A percentile compares a stretch with the other conserved stretches of the same genome.
Conservation (phyloP, 2,113 vertebrate species). For the Collichthys lucidus region DNA sequence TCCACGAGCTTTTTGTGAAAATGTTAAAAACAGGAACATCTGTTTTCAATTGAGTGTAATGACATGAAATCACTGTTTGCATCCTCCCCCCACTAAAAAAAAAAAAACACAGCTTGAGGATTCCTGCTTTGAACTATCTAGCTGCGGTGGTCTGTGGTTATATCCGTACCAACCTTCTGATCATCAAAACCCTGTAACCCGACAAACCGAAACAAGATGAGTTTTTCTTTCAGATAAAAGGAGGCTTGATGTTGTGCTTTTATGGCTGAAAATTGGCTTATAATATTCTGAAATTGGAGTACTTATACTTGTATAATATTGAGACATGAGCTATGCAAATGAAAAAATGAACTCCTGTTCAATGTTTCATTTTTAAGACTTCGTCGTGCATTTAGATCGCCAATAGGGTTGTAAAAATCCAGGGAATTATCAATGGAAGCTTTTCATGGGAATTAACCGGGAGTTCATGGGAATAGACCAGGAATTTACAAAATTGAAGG, state of each 20-base stretch:
- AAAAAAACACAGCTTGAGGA: neutral
- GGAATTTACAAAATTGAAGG: too few species aligned
- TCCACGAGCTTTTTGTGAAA: neutral
- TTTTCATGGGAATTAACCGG: too few species aligned
- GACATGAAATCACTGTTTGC: neutral
- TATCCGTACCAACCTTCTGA: neutral
- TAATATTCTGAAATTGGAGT: neutral
- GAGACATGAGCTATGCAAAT: neutral
- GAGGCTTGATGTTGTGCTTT: neutral
- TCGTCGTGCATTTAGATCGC: too few species aligned
- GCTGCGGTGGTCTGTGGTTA: neutral
- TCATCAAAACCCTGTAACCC: neutral
- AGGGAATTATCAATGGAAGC: too few species aligned
- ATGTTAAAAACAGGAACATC: neutral
- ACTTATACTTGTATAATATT: neutral
- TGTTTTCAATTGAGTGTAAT: neutral
- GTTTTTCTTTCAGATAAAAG: neutral
- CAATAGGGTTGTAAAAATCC: too few species aligned
- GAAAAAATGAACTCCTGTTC: neutral
- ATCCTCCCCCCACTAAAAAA: neutral
- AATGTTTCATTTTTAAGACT: neutral
- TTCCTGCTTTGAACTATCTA: constrained; percentile 8
- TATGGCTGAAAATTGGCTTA: too few species aligned
- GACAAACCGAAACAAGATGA: neutral
- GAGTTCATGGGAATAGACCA: too few species aligned